phyloP scores from a whole-genome alignment of 2,113 vertebrate species.

The Poeciliopsis turrubarensis region DNA sequence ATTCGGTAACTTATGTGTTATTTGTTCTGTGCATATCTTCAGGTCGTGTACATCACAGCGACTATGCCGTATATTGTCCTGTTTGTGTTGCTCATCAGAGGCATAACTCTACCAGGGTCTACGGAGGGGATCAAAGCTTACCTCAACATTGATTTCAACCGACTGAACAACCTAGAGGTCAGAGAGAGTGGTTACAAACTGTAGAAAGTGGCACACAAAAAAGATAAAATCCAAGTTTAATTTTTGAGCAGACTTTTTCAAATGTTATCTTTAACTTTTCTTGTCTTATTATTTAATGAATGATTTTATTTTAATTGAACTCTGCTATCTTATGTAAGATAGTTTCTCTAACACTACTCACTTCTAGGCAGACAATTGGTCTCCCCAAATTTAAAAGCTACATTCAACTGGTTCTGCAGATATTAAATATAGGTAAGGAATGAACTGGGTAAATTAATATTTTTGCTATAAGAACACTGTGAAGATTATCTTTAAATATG shows the following conservation, averaged over 20 bases:
- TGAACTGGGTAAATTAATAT: conserved; percentile 19
- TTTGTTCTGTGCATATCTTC: conserved; percentile 35
- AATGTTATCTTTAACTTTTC: too few species aligned
- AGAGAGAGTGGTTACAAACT: conserved; percentile 47
- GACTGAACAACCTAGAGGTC: conserved; percentile 91
- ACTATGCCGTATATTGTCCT: conserved; percentile 96
- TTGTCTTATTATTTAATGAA: too few species aligned
- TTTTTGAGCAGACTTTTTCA: too few species aligned
- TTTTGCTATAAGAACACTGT: conserved; percentile 8
- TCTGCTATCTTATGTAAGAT: neutral
- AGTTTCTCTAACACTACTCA: conserved; percentile 9
- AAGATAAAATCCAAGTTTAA: too few species aligned
- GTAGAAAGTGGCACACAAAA: neutral
- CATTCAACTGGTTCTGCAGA: conserved; percentile 6
- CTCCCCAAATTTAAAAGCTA: conserved; percentile 10
- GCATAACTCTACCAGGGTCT: conserved; percentile 92
- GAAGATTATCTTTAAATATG: too few species aligned
- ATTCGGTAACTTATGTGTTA: neutral
- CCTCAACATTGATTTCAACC: conserved; percentile 91
- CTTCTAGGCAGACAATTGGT: neutral
- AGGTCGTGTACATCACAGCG: conserved; percentile 99
- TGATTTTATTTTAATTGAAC: too few species aligned
- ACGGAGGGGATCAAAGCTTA: conserved; percentile 92
- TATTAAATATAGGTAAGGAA: conserved; percentile 12
- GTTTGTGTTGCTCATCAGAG: conserved; percentile 92